Evolutionary conservation across 2,113 vertebrate genomes (phyloP).

Genomic region (Amphiprion percula): DNA sequence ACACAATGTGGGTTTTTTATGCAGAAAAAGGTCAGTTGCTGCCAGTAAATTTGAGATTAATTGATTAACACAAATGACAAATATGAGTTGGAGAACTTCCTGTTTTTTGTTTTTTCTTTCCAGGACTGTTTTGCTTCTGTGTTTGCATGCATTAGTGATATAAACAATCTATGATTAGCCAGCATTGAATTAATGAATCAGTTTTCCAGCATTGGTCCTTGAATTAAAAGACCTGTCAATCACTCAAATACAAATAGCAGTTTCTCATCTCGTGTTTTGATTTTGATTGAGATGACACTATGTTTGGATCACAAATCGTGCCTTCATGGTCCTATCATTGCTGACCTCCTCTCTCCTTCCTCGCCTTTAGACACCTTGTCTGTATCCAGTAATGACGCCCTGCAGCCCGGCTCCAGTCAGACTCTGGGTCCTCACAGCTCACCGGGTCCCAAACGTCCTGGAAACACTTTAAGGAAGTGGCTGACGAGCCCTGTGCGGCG

Average conservation of each 20-base stretch:
- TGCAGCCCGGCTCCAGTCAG: constrained; percentile 92
- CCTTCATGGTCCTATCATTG: fast-evolving
- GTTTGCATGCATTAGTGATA: background rate
- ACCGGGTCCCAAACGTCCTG: constrained; percentile 96
- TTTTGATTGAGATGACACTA: background rate
- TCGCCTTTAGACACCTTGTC: constrained; percentile 91
- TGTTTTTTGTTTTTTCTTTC: background rate
- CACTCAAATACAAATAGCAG: background rate
- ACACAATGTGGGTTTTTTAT: background rate
- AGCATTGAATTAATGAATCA: constrained; percentile 16
- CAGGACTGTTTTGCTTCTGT: background rate
- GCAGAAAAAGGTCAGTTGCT: background rate
- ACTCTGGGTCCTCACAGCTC: constrained; percentile 95
- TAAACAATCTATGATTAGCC: background rate
- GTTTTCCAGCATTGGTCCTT: background rate
- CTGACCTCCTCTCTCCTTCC: background rate
- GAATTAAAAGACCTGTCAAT: constrained; percentile 12
- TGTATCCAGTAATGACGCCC: constrained; percentile 94
- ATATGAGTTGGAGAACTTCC: background rate
- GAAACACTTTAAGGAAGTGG: constrained; percentile 98
- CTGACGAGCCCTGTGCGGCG: constrained; percentile 96
- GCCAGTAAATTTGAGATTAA: background rate
- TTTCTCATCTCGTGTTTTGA: background rate
- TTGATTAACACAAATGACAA: background rate
- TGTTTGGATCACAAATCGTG: background rate